A percentile compares a stretch with the other conserved stretches of the same genome.
phyloP scores from a whole-genome alignment of 2,113 vertebrate species.

The Indicator maculatus region DNA sequence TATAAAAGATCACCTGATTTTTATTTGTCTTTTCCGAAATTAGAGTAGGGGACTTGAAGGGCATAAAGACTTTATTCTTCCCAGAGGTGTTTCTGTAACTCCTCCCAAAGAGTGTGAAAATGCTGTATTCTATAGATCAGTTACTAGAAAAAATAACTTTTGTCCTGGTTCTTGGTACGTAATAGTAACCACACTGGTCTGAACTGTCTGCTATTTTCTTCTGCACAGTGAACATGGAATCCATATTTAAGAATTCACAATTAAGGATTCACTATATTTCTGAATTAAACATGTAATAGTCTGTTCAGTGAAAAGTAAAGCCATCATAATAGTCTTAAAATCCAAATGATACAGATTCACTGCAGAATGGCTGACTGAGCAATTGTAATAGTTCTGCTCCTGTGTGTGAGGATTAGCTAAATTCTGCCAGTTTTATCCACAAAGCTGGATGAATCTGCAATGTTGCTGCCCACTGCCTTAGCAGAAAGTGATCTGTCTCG shows the following conservation, averaged over 20 bases:
- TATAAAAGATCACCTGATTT: neutral
- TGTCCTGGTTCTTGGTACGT: neutral
- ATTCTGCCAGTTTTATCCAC: conserved; percentile 34
- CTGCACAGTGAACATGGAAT: neutral
- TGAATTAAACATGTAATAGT: neutral
- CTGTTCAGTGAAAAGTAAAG: conserved; percentile 45
- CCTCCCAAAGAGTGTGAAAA: neutral
- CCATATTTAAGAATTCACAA: neutral
- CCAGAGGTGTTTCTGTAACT: neutral
- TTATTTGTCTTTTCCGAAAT: neutral
- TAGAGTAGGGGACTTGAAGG: neutral
- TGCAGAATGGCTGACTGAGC: conserved; percentile 34
- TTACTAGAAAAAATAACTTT: neutral
- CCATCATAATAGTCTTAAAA: conserved; percentile 41
- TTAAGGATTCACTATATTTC: conserved; percentile 17
- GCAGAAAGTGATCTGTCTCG: neutral
- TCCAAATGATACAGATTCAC: conserved; percentile 30
- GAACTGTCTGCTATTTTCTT: neutral
- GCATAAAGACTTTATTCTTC: neutral
- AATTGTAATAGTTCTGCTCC: neutral
- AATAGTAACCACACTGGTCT: neutral
- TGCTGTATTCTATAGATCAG: neutral
- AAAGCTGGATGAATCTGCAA: neutral
- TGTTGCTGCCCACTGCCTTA: neutral
- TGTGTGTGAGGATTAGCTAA: conserved; percentile 1